These are phyloP conservation scores for Nothura maculosa DNA, from an alignment of 2,797 vertebrate species.

Conservation along the genomic window DNA sequence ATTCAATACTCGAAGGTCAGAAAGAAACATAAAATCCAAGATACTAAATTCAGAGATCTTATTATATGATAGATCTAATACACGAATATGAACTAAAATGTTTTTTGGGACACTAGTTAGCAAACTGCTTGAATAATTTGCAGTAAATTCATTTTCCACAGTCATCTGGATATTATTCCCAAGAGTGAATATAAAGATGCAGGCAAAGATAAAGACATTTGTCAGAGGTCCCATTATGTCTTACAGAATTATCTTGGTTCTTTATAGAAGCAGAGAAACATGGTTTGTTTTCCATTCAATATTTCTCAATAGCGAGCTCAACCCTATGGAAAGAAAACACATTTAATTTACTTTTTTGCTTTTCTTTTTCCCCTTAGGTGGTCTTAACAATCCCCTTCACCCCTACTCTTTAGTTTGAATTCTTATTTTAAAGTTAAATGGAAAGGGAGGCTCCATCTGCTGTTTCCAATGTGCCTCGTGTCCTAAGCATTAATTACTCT, in stretches of 20 bases:
- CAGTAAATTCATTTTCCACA: constrained; percentile 40
- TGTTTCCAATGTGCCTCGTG: not conserved
- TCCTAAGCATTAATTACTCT: not conserved
- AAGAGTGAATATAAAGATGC: not conserved
- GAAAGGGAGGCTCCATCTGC: not conserved
- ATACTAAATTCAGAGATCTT: constrained; percentile 78
- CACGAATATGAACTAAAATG: constrained; percentile 64
- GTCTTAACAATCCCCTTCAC: not conserved
- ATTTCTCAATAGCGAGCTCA: not conserved
- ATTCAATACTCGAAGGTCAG: constrained; percentile 81
- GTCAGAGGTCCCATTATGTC: not conserved
- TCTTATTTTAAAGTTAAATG: not conserved
- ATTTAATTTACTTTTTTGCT: not conserved
- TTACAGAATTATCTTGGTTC: not conserved
- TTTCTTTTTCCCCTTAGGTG: not conserved
- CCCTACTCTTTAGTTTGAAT: not conserved
- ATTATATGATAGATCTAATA: constrained; percentile 88
- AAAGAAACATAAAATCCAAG: constrained; percentile 79
- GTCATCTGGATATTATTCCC: constrained; percentile 34
- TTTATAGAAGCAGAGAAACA: not conserved
- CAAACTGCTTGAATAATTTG: constrained; percentile 69
- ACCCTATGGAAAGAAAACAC: not conserved
- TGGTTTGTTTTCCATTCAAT: not conserved
- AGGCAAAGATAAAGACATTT: constrained; percentile 16
- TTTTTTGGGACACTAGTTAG: constrained; percentile 77